Evolutionary conservation across 2,113 vertebrate species (phyloP).

Genomic region (Sphyrna mokarran): DNA sequence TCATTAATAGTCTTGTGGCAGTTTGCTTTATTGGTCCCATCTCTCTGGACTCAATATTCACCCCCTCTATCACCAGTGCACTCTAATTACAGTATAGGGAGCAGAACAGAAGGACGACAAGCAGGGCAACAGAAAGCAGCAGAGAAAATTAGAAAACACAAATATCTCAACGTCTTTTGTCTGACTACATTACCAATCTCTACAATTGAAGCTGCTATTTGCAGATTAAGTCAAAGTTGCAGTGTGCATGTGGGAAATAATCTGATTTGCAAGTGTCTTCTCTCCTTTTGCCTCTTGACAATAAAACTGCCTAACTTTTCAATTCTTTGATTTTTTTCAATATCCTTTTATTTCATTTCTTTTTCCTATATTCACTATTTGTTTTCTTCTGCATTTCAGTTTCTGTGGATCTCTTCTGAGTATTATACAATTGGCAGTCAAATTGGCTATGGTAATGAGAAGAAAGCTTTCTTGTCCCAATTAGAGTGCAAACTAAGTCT

Average conservation of each 20-base stretch:
- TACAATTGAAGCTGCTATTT: neutral
- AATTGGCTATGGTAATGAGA: slow-evolving; percentile 14
- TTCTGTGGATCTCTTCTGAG: neutral
- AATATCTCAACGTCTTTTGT: neutral
- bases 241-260: neutral
- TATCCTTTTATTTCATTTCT: neutral
- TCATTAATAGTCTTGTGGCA: neutral
- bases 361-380: neutral
- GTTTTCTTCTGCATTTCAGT: neutral
- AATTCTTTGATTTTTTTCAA: neutral
- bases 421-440: neutral
- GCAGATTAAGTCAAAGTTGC: neutral
- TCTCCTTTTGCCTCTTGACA: too few relatives aligned
- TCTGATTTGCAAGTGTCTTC: neutral
- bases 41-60: neutral
- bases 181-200: neutral
- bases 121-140: neutral
- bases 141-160: neutral
- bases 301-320: neutral
- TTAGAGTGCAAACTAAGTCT: neutral
- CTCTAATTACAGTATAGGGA: neutral
- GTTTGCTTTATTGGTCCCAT: neutral
- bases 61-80: neutral
- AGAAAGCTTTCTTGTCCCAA: neutral
- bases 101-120: neutral